Base-by-base conservation (phyloP, 2,113 vertebrate species). In the Osmerus eperlanus region DNA sequence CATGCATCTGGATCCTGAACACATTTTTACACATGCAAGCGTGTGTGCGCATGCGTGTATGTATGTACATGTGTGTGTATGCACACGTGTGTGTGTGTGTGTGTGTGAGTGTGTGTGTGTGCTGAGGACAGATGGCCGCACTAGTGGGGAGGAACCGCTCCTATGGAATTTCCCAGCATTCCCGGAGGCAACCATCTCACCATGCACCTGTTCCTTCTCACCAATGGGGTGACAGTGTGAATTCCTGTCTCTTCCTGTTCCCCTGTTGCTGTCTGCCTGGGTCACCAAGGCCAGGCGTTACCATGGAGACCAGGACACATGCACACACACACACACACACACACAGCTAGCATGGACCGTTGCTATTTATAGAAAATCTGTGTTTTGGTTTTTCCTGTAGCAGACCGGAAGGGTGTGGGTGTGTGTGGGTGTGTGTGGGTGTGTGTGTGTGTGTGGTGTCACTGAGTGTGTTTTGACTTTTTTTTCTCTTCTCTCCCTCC, bases 91-190 rank as follows among this genome's bases (percentile, higher is more conserved):
- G 47, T 23, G 29, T 63, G 23, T 21, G 5, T 9, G 47, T 23
- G 29, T 63, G 6, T 61, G 41, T 72, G 71, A 83, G 81, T 78
- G 82, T 83, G 86, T 86, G 82, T 83, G 83, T 78, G 58, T 52
- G 60, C 81, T 80, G 66, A 78, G 78, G 88, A 83, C 86, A 87
- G 84, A 89, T 87, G 87, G 86, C 83, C 79, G 58, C 65, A 21
- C 9, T 78, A 78, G 76, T 65, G 65, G 58, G 73, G 58, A 69
- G 60, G 71, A 80, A 74, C 65, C 67, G 73, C 78, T 76, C 74
- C 71, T 59, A 63, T 58, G 55, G 83, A 85, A 75, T 77, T 80
- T 77, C 77, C 78, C 86, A 81, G 85, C 83, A 84, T 87, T 85
- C 84, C 74, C 54, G 52, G 64, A 76, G 80, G 80, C 84, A 78